Base-by-base conservation (phyloP, 2,113 vertebrate species). In the Serinus canaria region DNA sequence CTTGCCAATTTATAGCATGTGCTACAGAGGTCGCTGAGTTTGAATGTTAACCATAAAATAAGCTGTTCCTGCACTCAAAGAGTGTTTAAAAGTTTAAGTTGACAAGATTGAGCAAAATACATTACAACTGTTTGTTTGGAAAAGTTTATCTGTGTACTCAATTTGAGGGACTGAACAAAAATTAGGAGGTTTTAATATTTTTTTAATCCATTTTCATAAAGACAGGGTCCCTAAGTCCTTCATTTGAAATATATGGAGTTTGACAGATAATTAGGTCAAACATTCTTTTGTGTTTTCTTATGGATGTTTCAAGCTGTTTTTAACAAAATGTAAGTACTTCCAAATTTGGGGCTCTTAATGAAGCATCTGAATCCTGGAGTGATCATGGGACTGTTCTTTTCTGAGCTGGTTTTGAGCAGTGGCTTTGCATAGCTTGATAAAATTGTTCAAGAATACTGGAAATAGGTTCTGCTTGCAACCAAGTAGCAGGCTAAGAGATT, bases 281-380 rank as follows among this genome's bases (percentile, higher is more conserved):
- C 58, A 78, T 95, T 95, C 74, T 84, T 76, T n/a, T 62, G n/a
- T 86, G 91, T 73, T 96, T 96, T 81, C 76, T 44, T 83, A 73
- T 59, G 88, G 79, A 23, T 63, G 20, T 89, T 94, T 92, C 90
- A 86, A 90, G 72, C 53, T 82, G 64, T 19, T 91, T 93, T 92
- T 85, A 84, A 89, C 70, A 83, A 74, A 82, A 78, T 56, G 10
- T 22, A 67, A 90, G 70, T 60, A n/a, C 52, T 93, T 70, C 52
- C 69, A n/a, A 88, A 88, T 56, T 30, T 24, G n/a, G 47, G 67
- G 75, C 43, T 95, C 63, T 35, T 83, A 92, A 43, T 73, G 77
- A 89, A 93, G 79, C 78, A 39, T 83, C 58, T 46, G 41, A 87
- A 43, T 87, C 92, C 85, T 80, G 31, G 33, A 78, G 74, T 35